phyloP scores from a whole-genome alignment of 2,888 invertebrate genomes.

The Sarcophaga carnaria region DNA sequence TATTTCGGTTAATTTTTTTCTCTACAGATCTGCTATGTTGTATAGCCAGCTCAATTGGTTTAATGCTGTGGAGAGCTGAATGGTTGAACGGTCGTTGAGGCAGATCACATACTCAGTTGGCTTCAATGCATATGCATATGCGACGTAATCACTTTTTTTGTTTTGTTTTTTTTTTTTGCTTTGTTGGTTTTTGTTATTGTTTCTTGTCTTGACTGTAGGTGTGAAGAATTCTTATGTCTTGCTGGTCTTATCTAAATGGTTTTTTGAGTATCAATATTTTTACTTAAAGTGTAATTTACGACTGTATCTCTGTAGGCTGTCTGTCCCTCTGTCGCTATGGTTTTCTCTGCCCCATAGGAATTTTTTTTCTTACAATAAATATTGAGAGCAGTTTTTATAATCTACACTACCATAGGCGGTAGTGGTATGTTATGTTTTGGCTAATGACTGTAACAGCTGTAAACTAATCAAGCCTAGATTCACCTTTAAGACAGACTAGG shows the following conservation, averaged over 20 bases:
- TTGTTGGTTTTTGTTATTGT: neutral
- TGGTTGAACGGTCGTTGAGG: neutral
- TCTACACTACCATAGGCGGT: no score
- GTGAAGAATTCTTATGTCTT: slow-evolving; percentile 78
- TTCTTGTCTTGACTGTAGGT: slow-evolving; percentile 72
- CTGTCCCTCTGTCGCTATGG: slow-evolving; percentile 23
- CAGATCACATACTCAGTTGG: neutral
- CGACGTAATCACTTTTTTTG: neutral
- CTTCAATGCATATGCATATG: neutral
- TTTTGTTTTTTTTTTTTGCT: neutral
- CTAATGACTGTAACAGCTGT: no score
- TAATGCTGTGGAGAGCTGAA: neutral
- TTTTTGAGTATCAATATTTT: slow-evolving; percentile 81
- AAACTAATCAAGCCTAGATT: no score
- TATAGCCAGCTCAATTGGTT: neutral
- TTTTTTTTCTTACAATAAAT: slow-evolving; percentile 38
- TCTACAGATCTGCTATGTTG: neutral
- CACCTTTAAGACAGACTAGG: no score
- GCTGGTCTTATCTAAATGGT: slow-evolving; percentile 79
- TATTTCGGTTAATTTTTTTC: neutral
- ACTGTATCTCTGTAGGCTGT: slow-evolving; percentile 68
- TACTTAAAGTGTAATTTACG: slow-evolving; percentile 77
- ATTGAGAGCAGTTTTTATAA: slow-evolving; percentile 47
- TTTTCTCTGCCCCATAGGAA: slow-evolving; percentile 31
- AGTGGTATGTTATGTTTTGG: no score